Evolutionary conservation across 2,888 invertebrate species (phyloP), one percentile per base, ranked within the genome.

Genomic region (Mechanitis messenoides): DNA sequence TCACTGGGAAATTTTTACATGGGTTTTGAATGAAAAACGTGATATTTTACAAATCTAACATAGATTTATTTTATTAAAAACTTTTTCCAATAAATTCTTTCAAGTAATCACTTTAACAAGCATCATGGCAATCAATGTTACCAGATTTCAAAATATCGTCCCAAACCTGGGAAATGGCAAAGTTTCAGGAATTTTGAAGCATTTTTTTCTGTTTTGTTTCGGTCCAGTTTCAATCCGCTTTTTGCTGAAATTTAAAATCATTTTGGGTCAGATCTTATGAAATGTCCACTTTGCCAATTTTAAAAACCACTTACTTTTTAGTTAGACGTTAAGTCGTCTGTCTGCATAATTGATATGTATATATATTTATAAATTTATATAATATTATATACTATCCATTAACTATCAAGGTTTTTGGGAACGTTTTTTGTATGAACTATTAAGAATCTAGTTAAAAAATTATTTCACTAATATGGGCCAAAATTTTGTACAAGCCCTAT

Each of bases 1-100:
- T 58, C 60, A 55, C 31, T 53, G n/a, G 63, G 7, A 62, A 53
- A 20, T 20, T 20, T 20, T 0, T 35, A 35, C 6, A 6, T 54
- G 54, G 31, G 5, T 50, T 11, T 31, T 50, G 31, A 28, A 31
- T 11, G 31, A 9, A 31, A 50, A 31, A 31, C 31, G 2, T 31
- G 28, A 31, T 31, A 50, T 35, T 35, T 35, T 35, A 3, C 35
- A 35, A 47, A 20, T 20, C 20, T 47, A 47, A 47, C 28, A 47
- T 47, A n/a, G 47, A 47, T 3, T 47, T 47, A 47, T 20, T 20
- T 47, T 31, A 50, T 31, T 9, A 9, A 50, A 31, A 50, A 50
- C 7, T 50, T 7, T 31, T 50, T 50, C 9, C 28, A 7, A 31
- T 2, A 50, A 50, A 7, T 31, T 50, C 28, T 31, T 31, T 31